Evolutionary conservation across 1,140 invertebrate species (phyloP).

Genomic region (Phortica variegata): DNA sequence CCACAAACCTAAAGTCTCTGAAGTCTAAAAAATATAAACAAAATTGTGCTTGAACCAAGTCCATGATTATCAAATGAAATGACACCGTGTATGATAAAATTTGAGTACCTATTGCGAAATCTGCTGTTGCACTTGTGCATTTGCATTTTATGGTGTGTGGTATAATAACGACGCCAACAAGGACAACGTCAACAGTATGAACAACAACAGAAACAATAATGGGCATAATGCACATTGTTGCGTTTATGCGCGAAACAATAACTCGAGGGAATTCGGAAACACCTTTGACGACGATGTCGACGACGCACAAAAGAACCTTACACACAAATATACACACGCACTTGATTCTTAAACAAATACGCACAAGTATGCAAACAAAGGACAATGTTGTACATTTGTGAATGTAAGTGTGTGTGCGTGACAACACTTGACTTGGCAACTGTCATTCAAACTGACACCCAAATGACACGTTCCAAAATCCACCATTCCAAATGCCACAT

Average conservation of each 20-base stretch:
- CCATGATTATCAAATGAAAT: too few species aligned
- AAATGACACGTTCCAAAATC: neutral
- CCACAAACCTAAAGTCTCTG: too few species aligned
- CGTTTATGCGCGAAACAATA: neutral
- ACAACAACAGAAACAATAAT: conserved; percentile 5
- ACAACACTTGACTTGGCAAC: conserved; percentile 42
- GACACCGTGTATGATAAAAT: conserved; percentile 39
- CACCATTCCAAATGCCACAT: neutral
- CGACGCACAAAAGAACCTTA: too few species aligned
- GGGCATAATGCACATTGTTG: conserved; percentile 1
- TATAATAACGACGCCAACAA: too few species aligned
- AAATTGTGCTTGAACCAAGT: too few species aligned
- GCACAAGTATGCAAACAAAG: too few species aligned
- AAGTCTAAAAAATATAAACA: too few species aligned
- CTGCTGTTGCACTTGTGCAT: conserved; percentile 30
- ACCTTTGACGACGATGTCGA: neutral
- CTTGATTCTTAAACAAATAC: too few species aligned
- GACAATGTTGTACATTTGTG: too few species aligned
- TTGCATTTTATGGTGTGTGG: conserved; percentile 18
- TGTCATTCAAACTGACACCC: conserved; percentile 49
- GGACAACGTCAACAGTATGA: conserved; percentile 34
- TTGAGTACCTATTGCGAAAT: conserved; percentile 30
- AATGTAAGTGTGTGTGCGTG: conserved; percentile 9
- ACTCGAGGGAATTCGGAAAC: neutral
- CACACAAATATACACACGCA: too few species aligned